Percentiles rank a stretch among this genome's conserved stretches.
Evolutionary conservation across 2,797 vertebrate species (phyloP).

Genomic region (Enteromius trimaculatus): DNA sequence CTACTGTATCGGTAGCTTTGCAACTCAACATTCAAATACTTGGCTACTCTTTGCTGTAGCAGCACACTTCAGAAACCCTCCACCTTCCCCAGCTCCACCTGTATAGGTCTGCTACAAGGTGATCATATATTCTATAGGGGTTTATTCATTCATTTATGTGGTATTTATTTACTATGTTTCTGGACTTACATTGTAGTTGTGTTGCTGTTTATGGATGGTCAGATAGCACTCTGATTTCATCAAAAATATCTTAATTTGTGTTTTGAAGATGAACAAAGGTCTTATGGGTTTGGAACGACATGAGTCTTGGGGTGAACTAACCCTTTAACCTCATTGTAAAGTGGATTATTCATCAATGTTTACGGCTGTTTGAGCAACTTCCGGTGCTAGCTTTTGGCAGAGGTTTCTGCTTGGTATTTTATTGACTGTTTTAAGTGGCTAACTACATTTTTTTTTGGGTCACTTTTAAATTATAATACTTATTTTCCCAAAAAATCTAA

Average conservation of each 20-base stretch:
- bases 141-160: too few relatives aligned
- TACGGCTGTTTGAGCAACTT: not conserved
- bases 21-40: too few relatives aligned
- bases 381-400: not conserved
- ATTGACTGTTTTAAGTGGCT: not conserved
- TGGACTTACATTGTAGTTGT: not conserved
- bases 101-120: too few relatives aligned
- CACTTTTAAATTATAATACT: not conserved
- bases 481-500: not conserved
- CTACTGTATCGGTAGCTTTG: too few relatives aligned
- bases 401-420: not conserved
- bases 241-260: too few relatives aligned
- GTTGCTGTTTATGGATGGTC: not conserved
- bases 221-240: too few relatives aligned
- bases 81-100: too few relatives aligned
- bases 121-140: too few relatives aligned
- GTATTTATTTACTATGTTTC: too few relatives aligned
- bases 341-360: slow-evolving; percentile 12
- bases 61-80: too few relatives aligned
- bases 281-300: not conserved
- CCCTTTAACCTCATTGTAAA: not conserved
- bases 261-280: not conserved
- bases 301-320: not conserved
- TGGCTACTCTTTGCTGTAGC: too few relatives aligned
- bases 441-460: not conserved